phyloP scores from a whole-genome alignment of 2,888 invertebrate genomes.

The Leucania comma region DNA sequence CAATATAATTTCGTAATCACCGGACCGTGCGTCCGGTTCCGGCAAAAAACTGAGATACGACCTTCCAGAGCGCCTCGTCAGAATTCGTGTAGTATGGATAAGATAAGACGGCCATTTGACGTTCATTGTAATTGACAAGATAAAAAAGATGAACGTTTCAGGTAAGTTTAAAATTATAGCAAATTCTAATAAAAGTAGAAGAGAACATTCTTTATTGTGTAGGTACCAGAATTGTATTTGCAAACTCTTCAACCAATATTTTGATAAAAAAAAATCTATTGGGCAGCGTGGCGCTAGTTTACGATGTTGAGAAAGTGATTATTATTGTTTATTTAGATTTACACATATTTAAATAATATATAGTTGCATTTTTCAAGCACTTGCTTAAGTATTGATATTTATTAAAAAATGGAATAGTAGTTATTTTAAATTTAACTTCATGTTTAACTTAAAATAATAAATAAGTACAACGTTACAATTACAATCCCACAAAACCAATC shows the following conservation, averaged over 20 bases:
- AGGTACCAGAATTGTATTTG: not conserved
- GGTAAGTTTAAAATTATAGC: not conserved
- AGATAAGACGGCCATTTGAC: conserved; percentile 51
- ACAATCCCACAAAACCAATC: not conserved
- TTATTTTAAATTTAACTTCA: not conserved
- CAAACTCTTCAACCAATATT: not conserved
- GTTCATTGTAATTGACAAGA: conserved; percentile 24
- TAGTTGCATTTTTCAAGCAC: not conserved
- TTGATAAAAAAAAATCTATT: not conserved
- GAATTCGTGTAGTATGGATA: conserved; percentile 79
- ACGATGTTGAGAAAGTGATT: not conserved
- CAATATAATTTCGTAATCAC: conserved; percentile 90
- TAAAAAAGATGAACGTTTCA: conserved; percentile 11
- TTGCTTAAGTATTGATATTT: not conserved
- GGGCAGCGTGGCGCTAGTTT: no score
- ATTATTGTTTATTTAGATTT: not conserved
- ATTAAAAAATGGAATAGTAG: not conserved
- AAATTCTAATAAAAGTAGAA: not conserved
- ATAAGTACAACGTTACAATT: not conserved
- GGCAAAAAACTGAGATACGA: conserved; percentile 85
- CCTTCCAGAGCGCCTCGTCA: conserved; percentile 80
- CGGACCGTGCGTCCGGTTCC: conserved; percentile 88
- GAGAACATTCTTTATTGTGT: not conserved
- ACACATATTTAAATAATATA: not conserved
- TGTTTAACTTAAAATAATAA: not conserved